Percentiles rank a stretch among this genome's conserved stretches.
These are phyloP conservation scores for Chrysogorgia sp. DNA, from an alignment of 92 coral and sea anemone genomes.

Conservation along the genomic window DNA sequence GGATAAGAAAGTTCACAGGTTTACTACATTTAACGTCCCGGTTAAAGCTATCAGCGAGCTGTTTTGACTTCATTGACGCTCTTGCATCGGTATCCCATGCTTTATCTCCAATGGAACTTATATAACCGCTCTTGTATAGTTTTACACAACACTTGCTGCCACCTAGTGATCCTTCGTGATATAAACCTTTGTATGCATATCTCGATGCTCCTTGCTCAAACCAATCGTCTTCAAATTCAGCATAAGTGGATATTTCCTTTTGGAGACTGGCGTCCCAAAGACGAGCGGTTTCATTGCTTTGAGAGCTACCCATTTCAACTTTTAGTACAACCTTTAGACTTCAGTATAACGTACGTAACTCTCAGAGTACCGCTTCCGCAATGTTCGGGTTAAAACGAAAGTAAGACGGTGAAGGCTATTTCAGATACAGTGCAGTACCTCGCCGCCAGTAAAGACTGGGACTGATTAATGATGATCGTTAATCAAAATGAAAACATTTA, in stretches of 20 bases:
- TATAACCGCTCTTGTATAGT: background rate
- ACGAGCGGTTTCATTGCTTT: background rate
- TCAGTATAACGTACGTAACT: too few relatives aligned
- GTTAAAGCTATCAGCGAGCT: background rate
- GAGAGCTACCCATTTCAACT: slow-evolving; percentile 5
- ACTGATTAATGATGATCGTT: too few relatives aligned
- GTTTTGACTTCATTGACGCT: background rate
- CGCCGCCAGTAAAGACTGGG: too few relatives aligned
- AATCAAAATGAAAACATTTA: too few relatives aligned
- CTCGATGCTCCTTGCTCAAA: slow-evolving; percentile 2
- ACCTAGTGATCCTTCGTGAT: background rate
- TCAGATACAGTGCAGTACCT: too few relatives aligned
- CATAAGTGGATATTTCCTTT: background rate
- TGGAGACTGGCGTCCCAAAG: background rate
- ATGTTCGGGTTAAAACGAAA: too few relatives aligned
- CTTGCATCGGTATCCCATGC: background rate
- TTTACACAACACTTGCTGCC: background rate
- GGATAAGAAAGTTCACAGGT: background rate
- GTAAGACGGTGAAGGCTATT: too few relatives aligned
- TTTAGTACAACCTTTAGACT: too few relatives aligned
- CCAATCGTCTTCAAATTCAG: background rate
- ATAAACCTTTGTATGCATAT: background rate
- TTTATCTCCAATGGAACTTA: background rate
- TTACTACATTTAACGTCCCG: background rate
- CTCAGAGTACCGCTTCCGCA: too few relatives aligned